Evolutionary conservation across 2,888 invertebrate genomes (phyloP).

Genomic region (Dasypogon diadema): DNA sequence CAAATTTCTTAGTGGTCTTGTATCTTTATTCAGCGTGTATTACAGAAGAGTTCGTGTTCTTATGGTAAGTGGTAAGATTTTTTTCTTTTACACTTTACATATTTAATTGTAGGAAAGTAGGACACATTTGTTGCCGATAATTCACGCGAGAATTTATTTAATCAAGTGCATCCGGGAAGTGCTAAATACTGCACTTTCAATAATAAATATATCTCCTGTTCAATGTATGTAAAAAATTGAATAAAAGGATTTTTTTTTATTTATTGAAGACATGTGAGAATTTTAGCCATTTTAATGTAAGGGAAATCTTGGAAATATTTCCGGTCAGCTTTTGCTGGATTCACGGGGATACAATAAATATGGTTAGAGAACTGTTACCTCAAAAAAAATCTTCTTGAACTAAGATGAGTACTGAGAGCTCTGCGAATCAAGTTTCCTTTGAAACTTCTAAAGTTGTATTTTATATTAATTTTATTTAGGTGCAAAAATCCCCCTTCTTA

Average conservation of each 20-base stretch:
- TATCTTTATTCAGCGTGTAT: constrained; percentile 78
- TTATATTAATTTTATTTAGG: too few relatives aligned
- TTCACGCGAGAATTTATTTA: constrained; percentile 79
- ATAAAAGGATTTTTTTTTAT: not conserved
- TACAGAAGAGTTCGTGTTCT: constrained; percentile 79
- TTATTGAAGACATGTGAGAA: too few relatives aligned
- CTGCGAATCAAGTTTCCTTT: too few relatives aligned
- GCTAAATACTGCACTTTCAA: constrained; percentile 73
- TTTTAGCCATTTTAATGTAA: too few relatives aligned
- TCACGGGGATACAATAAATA: too few relatives aligned
- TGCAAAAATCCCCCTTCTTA: too few relatives aligned
- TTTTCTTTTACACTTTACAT: constrained; percentile 12
- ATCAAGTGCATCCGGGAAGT: constrained; percentile 75
- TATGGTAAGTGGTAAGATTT: constrained; percentile 70
- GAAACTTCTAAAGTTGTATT: too few relatives aligned
- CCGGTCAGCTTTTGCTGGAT: too few relatives aligned
- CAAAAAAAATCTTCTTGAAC: too few relatives aligned
- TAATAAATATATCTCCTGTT: constrained; percentile 78
- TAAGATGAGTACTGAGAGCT: too few relatives aligned
- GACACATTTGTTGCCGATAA: constrained; percentile 75
- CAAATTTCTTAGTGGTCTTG: constrained; percentile 74
- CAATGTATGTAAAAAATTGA: constrained; percentile 74
- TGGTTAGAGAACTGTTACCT: too few relatives aligned
- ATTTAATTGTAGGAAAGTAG: constrained; percentile 74
- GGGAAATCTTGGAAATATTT: too few relatives aligned